phyloP scores from a whole-genome alignment of 2,888 invertebrate species.

The Drosophila bunnanda region DNA sequence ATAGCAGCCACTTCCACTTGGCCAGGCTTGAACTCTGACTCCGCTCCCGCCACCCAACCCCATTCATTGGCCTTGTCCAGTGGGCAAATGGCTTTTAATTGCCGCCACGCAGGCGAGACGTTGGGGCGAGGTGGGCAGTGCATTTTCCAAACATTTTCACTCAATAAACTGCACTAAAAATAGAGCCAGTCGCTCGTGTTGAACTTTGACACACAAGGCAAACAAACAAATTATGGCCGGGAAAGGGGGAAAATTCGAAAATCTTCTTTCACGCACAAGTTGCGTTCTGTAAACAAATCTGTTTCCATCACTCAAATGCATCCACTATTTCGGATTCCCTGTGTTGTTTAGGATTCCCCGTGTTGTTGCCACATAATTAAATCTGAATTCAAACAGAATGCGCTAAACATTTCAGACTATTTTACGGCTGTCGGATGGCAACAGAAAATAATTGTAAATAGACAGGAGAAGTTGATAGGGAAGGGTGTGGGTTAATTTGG shows the following conservation, averaged over 20 bases:
- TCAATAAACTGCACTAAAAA: conserved; percentile 68
- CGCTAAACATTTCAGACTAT: conserved; percentile 73
- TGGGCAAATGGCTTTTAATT: conserved; percentile 54
- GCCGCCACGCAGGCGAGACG: conserved; percentile 48
- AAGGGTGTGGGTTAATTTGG: neutral
- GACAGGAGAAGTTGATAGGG: conserved; percentile 2
- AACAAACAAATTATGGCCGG: conserved; percentile 73
- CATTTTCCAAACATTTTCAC: conserved; percentile 55
- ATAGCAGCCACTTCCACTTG: conserved; percentile 60
- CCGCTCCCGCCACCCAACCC: neutral
- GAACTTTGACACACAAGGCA: conserved; percentile 75
- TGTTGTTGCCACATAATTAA: conserved; percentile 80
- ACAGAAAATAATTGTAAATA: conserved; percentile 37
- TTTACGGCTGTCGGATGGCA: conserved; percentile 61
- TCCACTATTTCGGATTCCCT: conserved; percentile 24
- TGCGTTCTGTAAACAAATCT: conserved; percentile 39
- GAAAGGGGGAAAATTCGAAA: neutral
- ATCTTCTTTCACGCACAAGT: conserved; percentile 39
- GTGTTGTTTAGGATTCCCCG: conserved; percentile 14
- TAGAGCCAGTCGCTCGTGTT: conserved; percentile 59
- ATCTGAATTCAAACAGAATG: conserved; percentile 77
- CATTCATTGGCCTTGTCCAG: conserved; percentile 44
- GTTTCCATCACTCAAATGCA: conserved; percentile 40
- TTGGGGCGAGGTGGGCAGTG: conserved; percentile 10
- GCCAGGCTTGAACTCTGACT: conserved; percentile 64